A percentile compares a stretch with the other conserved stretches of the same genome.
These are phyloP conservation scores for Augiades crinisus DNA, from an alignment of 2,888 invertebrate genomes.

Conservation along the genomic window DNA sequence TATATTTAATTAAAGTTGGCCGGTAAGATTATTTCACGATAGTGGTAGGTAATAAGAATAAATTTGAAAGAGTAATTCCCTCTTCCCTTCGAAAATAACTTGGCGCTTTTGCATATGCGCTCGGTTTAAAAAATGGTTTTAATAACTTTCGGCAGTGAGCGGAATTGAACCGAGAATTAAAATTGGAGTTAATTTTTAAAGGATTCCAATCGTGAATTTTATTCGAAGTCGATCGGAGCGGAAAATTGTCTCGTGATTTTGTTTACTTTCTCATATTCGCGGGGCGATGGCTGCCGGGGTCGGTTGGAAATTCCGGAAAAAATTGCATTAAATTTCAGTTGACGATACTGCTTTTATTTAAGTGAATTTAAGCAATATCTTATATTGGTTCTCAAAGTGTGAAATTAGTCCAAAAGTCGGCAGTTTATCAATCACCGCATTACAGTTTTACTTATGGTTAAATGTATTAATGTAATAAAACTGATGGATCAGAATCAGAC, in stretches of 20 bases:
- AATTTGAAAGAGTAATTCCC: slow-evolving; percentile 36
- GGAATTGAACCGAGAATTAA: slow-evolving; percentile 23
- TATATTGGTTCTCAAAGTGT: too few relatives aligned
- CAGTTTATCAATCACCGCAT: too few relatives aligned
- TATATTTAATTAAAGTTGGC: slow-evolving; percentile 65
- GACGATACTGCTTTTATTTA: too few relatives aligned
- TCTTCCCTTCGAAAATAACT: slow-evolving; percentile 23
- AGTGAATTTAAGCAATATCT: too few relatives aligned
- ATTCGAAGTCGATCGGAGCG: slow-evolving; percentile 19
- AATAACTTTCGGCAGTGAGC: slow-evolving; percentile 21
- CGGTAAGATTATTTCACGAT: slow-evolving; percentile 43
- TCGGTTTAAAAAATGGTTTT: slow-evolving; percentile 23
- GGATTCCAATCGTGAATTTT: slow-evolving; percentile 27
- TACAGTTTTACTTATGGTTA: too few relatives aligned
- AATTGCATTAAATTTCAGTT: neutral
- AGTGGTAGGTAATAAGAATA: slow-evolving; percentile 41
- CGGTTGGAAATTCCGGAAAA: neutral
- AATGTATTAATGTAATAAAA: too few relatives aligned
- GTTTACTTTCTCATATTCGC: slow-evolving; percentile 18
- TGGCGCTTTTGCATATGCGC: slow-evolving; percentile 21
- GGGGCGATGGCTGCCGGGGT: neutral
- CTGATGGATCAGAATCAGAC: too few relatives aligned
- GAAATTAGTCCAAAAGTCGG: too few relatives aligned
- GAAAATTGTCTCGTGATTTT: slow-evolving; percentile 26
- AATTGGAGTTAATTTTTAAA: slow-evolving; percentile 26